Conservation (phyloP, 2,113 vertebrate species). For the Romanogobio albipinnatus region DNA sequence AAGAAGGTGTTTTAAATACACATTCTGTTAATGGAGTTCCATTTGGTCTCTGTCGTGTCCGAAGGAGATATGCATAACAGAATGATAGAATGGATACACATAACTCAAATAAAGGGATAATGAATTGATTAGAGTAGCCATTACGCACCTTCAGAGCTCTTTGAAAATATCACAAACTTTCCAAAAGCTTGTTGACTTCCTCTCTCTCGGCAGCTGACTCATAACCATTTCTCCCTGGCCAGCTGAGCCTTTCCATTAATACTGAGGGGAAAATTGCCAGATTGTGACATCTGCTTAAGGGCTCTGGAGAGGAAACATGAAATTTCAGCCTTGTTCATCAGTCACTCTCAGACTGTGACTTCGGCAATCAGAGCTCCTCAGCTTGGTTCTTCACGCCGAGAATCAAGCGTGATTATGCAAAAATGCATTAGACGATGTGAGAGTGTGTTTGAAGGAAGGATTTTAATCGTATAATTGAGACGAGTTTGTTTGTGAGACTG, state of each 20-base stretch:
- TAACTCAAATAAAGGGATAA: constrained; percentile 12
- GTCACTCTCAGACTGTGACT: constrained; percentile 34
- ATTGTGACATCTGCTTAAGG: constrained; percentile 54
- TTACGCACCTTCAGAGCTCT: constrained; percentile 26
- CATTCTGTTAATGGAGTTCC: constrained; percentile 9
- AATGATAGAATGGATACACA: constrained; percentile 4
- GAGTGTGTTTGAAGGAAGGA: background rate
- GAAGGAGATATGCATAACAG: constrained; percentile 1
- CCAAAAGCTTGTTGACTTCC: background rate
- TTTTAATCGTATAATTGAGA: constrained; percentile 13
- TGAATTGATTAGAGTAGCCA: constrained; percentile 16
- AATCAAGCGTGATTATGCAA: constrained; percentile 26
- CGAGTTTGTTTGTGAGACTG: constrained; percentile 5
- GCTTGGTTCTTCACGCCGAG: constrained; percentile 18
- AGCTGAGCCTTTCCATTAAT: constrained; percentile 55
- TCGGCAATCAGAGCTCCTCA: constrained; percentile 43
- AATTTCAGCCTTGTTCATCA: constrained; percentile 45
- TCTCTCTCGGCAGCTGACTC: constrained; percentile 35
- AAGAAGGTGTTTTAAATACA: constrained; percentile 17
- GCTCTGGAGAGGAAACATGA: constrained; percentile 53
- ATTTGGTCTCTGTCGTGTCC: background rate
- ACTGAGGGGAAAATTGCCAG: constrained; percentile 46
- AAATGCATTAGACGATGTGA: background rate
- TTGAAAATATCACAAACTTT: constrained; percentile 21
- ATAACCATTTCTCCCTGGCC: constrained; percentile 41